These are phyloP conservation scores for Amazona finschi DNA, from an alignment of 2,797 vertebrate genomes.

Conservation along the genomic window DNA sequence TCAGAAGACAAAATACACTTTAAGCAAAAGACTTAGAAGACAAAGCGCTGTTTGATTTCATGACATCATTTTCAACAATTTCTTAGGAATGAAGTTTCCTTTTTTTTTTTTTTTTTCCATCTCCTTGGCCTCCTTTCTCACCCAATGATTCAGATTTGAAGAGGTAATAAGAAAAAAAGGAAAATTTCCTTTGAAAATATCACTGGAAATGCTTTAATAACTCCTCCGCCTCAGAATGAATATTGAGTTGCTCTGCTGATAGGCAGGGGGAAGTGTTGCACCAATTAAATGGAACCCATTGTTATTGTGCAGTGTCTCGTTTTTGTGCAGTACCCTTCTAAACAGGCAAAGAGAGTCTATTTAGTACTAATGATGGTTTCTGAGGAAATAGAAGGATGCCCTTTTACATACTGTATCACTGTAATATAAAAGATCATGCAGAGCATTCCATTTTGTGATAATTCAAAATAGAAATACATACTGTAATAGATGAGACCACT, in stretches of 20 bases:
- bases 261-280: background rate
- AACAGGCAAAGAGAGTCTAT: background rate
- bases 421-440: background rate
- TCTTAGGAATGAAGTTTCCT: background rate
- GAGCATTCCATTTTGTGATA: background rate
- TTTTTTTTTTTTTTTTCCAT: background rate
- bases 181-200: slow-evolving; percentile 54
- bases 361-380: slow-evolving; percentile 13
- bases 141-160: slow-evolving; percentile 16
- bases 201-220: slow-evolving; percentile 34
- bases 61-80: slow-evolving; percentile 24
- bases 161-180: slow-evolving; percentile 27
- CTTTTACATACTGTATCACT: background rate
- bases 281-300: background rate
- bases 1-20: no score
- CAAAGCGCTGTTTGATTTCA: slow-evolving; percentile 16
- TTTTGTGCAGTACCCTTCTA: background rate
- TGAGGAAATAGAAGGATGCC: background rate
- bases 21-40: background rate
- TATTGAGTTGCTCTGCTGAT: slow-evolving; percentile 4
- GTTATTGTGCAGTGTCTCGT: background rate
- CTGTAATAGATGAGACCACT: background rate
- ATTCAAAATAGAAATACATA: background rate
- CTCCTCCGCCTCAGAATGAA: background rate
- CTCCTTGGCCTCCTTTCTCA: background rate